Conservation (phyloP, 2,888 invertebrate genomes). For the Schizotus pectinicornis region DNA sequence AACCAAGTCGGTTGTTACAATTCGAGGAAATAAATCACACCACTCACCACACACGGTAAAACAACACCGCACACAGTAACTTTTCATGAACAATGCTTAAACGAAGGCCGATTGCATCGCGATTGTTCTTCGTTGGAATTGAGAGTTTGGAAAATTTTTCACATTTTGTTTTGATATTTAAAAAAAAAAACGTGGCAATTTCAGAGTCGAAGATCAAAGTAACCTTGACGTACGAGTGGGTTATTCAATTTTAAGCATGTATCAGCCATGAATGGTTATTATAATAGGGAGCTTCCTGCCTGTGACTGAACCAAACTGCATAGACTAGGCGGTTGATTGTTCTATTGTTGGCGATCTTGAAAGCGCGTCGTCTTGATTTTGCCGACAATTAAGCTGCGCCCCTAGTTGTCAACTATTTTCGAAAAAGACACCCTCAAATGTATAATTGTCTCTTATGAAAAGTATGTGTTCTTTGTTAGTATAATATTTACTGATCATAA, state of each 20-base stretch:
- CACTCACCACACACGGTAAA: neutral
- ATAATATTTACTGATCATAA: too few relatives aligned
- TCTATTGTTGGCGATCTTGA: slow-evolving; percentile 22
- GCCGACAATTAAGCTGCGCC: slow-evolving; percentile 7
- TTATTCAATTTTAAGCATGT: slow-evolving; percentile 45
- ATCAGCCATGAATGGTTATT: slow-evolving; percentile 46
- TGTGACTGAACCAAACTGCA: slow-evolving; percentile 25
- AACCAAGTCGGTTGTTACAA: neutral
- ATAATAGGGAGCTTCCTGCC: slow-evolving; percentile 55
- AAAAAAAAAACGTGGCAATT: neutral
- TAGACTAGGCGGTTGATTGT: slow-evolving; percentile 22
- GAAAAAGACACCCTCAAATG: too few relatives aligned
- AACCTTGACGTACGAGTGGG: slow-evolving; percentile 44
- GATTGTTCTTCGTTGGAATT: neutral
- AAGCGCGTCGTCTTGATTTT: slow-evolving; percentile 17
- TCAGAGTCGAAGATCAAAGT: slow-evolving; percentile 33
- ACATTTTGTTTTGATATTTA: too few relatives aligned
- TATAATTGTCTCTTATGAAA: too few relatives aligned
- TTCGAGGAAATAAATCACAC: neutral
- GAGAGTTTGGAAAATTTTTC: neutral
- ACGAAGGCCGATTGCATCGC: neutral
- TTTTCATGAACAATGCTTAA: slow-evolving; percentile 1
- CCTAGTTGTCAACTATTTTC: neutral
- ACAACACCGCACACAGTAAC: too few relatives aligned
- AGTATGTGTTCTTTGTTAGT: too few relatives aligned